These are phyloP conservation scores for Cebuella pygmaea DNA, from an alignment of 2,797 vertebrate genomes.

Conservation along the genomic window DNA sequence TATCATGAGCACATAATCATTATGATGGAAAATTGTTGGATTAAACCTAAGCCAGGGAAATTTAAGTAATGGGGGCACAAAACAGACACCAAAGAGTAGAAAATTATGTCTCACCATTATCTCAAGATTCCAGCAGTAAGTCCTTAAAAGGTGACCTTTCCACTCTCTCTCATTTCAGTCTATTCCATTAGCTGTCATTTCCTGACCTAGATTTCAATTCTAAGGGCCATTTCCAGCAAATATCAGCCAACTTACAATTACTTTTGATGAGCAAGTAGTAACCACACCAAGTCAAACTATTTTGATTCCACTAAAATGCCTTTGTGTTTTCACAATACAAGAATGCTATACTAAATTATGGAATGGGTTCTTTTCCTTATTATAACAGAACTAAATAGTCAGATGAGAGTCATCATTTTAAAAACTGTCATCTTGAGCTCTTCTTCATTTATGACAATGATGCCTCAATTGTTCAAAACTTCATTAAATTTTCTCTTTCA, in stretches of 20 bases:
- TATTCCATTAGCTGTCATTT: background rate
- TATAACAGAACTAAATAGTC: slow-evolving; percentile 27
- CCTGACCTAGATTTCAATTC: background rate
- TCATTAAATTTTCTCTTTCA: background rate
- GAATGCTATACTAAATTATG: slow-evolving; percentile 28
- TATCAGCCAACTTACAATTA: slow-evolving; percentile 19
- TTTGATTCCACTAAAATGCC: slow-evolving; percentile 33
- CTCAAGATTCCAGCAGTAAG: background rate
- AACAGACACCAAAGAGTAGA: background rate
- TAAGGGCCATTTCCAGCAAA: slow-evolving; percentile 25
- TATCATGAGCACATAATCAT: background rate
- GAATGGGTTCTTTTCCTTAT: background rate
- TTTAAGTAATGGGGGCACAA: background rate
- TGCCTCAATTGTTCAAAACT: background rate
- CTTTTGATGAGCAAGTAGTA: slow-evolving; percentile 14
- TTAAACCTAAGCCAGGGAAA: background rate
- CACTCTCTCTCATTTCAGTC: background rate
- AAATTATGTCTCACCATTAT: background rate
- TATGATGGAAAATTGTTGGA: background rate
- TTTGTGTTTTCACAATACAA: slow-evolving; percentile 35
- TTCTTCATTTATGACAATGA: background rate
- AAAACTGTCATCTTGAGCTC: background rate
- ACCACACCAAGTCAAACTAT: background rate
- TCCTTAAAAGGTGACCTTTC: background rate
- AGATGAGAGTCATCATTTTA: background rate